phyloP scores from a whole-genome alignment of 2,888 invertebrate species.

The Acleris sparsana region DNA sequence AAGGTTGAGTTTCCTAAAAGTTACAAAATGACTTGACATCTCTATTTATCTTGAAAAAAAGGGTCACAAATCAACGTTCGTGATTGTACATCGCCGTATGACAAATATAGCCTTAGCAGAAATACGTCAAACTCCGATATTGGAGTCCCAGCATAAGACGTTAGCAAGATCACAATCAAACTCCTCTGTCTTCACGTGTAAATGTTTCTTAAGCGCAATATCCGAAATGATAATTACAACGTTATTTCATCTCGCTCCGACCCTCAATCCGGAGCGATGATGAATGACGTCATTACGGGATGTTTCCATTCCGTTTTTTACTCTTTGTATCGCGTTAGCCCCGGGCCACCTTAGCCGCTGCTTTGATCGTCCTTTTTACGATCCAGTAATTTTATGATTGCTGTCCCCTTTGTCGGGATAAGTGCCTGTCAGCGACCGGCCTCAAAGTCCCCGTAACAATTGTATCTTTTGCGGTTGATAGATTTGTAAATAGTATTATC shows the following conservation, averaged over 20 bases:
- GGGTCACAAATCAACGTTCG: no score
- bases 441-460: constrained; percentile 44
- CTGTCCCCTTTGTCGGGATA: constrained; percentile 51
- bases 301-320: constrained; percentile 47
- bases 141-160: neutral
- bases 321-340: constrained; percentile 55
- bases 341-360: constrained; percentile 53
- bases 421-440: constrained; percentile 51
- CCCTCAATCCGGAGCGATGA: constrained; percentile 45
- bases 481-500: constrained; percentile 25
- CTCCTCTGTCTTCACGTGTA: neutral
- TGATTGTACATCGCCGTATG: no score
- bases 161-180: neutral
- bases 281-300: constrained; percentile 57
- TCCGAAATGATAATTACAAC: constrained; percentile 29
- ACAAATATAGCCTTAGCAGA: no score
- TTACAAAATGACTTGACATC: no score
- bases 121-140: no score
- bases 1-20: no score
- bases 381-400: constrained; percentile 61
- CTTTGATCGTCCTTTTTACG: constrained; percentile 62
- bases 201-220: constrained; percentile 1
- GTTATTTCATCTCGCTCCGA: constrained; percentile 15
- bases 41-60: no score
- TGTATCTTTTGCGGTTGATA: constrained; percentile 27